Percentiles rank a stretch among this genome's conserved stretches.
Conservation (phyloP, 1,140 invertebrate species). For the Magallana angulata region DNA sequence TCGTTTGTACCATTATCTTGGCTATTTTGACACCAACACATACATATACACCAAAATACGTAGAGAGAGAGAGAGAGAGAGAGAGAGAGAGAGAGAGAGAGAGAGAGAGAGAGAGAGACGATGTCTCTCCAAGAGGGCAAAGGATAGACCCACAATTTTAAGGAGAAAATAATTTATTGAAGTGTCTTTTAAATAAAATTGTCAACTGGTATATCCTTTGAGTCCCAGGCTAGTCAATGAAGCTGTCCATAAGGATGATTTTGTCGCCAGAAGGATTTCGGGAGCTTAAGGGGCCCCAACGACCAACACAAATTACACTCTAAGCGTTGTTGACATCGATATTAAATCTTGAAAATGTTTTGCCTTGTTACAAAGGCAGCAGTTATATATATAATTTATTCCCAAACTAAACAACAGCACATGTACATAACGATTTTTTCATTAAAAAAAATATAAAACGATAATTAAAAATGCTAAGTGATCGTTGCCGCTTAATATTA, state of each 20-base stretch:
- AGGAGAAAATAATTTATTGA: slow-evolving; percentile 1
- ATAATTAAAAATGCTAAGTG: no score
- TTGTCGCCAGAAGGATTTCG: slow-evolving; percentile 29
- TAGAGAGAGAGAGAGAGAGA: neutral
- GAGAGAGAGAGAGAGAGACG: neutral
- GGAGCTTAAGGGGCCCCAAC: neutral
- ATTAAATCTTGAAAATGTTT: neutral
- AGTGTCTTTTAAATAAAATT: neutral
- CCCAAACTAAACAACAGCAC: no score
- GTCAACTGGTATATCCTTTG: neutral
- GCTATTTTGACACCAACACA: slow-evolving; percentile 23
- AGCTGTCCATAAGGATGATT: slow-evolving; percentile 1
- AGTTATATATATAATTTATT: no score
- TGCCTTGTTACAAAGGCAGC: neutral
- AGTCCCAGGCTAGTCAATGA: slow-evolving; percentile 23
- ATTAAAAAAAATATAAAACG: no score
- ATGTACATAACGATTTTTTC: no score
- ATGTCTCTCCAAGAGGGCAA: neutral
- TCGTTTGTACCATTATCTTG: neutral
- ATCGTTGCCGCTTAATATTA: no score
- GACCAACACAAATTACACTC: neutral
- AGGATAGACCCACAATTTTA: neutral
- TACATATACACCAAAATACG: neutral
- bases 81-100: no score
- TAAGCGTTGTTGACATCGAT: slow-evolving; percentile 7